Evolutionary conservation across 2,797 vertebrate species (phyloP), one percentile per base, ranked within the genome.

Genomic region (Aeoliscus strigatus): DNA sequence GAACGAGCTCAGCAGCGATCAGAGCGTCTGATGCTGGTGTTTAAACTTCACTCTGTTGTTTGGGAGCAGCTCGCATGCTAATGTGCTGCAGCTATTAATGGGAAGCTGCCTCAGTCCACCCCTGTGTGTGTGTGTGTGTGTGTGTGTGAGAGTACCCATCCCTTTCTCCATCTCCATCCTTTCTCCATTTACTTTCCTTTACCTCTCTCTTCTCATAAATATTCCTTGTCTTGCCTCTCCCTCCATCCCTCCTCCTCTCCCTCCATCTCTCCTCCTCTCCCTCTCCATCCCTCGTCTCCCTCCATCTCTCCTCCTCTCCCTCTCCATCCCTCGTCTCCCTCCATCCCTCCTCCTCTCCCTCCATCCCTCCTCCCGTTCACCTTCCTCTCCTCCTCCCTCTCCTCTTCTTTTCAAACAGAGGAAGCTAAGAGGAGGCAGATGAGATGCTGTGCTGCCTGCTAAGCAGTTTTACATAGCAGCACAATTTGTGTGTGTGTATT

Each of bases 361-460:
- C n/a, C n/a, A n/a, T n/a, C n/a, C n/a, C n/a, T n/a, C n/a, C n/a
- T n/a, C n/a, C n/a, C n/a, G n/a, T n/a, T 14, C 29, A 5, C 6
- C 27, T 17, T n/a, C 1, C 10, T 6, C 41, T 15, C 27, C 32
- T 14, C 8, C 7, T 26, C 24, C 32, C 27, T 8, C 23, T 51
- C 27, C 31, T 50, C 44, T 38, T 40, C 33, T 27, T 40, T 28
- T 64, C 29, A 44, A 40, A 62, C 31, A 39, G 55, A 71, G 60
- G 70, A 50, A 66, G 56, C 46, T 41, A 50, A 56, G 52, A 62
- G 59, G 65, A 23, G 21, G 27, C 55, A 49, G 3, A 41, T 50
- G 62, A 37, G 41, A 45, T 59, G 53, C 70, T 50, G 66, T 14
- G 1, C 67, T 70, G 79, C 75, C 69, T 83, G 65, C 73, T 72